Conservation (phyloP, 2,888 invertebrate species). For the Diaphora mendica region DNA sequence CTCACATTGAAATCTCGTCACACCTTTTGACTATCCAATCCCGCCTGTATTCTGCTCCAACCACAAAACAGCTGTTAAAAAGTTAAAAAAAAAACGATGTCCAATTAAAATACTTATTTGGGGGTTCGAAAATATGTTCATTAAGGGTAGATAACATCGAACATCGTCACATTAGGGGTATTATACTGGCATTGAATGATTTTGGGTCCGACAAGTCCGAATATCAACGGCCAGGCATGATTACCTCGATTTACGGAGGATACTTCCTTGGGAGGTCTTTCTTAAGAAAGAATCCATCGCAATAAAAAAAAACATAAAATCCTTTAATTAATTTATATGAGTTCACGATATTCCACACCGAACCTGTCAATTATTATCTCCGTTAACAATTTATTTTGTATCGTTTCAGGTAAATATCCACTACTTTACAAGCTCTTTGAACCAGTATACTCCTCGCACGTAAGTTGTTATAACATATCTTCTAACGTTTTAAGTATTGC, state of each 20-base stretch:
- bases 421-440: background rate
- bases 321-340: no score
- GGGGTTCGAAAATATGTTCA: background rate
- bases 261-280: no score
- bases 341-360: background rate
- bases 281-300: no score
- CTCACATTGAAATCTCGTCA: no score
- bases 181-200: background rate
- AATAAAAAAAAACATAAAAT: no score
- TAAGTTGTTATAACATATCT: background rate
- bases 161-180: background rate
- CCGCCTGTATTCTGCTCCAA: background rate
- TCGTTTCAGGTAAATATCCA: background rate
- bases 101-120: background rate
- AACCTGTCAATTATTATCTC: background rate
- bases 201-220: background rate
- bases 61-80: background rate
- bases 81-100: background rate
- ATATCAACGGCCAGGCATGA: no score
- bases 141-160: background rate
- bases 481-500: background rate
- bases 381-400: background rate
- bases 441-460: background rate
- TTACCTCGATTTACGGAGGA: no score
- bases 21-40: background rate